phyloP scores from a whole-genome alignment of 2,797 vertebrate species.

The Dromococcyx pavoninus region DNA sequence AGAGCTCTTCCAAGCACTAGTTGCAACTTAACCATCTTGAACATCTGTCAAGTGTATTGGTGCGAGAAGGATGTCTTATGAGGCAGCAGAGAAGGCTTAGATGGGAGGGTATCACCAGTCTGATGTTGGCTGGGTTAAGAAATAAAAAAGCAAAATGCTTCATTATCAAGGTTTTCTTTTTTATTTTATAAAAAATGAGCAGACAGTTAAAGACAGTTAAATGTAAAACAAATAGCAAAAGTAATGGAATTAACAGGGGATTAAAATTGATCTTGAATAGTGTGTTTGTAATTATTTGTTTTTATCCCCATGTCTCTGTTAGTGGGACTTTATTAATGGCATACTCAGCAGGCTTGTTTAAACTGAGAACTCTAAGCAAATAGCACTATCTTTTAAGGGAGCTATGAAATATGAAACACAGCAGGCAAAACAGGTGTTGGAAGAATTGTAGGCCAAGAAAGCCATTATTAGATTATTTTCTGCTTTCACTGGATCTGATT shows the following conservation, averaged over 20 bases:
- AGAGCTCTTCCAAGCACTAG: not conserved
- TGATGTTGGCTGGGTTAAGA: not conserved
- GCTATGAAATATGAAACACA: not conserved
- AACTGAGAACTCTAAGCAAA: not conserved
- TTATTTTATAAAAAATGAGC: not conserved
- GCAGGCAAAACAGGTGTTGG: not conserved
- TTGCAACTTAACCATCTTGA: not conserved
- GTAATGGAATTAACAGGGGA: not conserved
- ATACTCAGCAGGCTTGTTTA: not conserved
- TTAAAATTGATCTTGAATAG: not conserved
- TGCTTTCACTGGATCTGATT: not conserved
- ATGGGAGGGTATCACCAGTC: not conserved
- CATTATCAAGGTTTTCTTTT: not conserved
- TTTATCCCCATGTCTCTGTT: not conserved
- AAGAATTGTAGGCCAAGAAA: not conserved
- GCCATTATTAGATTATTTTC: not conserved
- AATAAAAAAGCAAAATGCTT: not conserved
- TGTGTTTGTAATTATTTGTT: not conserved
- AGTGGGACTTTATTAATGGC: not conserved
- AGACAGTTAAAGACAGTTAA: not conserved
- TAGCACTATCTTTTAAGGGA: not conserved
- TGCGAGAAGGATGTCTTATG: not conserved
- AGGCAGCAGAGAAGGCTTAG: not conserved
- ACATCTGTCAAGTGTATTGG: accelerated
- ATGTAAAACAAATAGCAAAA: not conserved